These are phyloP conservation scores for Chrysemys picta DNA, from an alignment of 2,113 vertebrate genomes.

Conservation along the genomic window DNA sequence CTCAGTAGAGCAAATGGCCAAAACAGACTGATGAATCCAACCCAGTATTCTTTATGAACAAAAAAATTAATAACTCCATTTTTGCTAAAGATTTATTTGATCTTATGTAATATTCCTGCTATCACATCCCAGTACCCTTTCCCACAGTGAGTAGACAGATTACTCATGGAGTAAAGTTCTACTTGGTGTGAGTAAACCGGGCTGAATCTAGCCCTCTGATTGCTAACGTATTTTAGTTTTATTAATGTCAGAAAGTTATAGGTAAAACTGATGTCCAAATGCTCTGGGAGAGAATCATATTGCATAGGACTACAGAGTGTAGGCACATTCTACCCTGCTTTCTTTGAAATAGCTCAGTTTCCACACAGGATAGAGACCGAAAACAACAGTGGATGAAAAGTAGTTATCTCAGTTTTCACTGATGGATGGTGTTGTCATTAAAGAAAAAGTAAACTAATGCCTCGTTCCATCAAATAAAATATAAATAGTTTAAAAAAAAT, in stretches of 20 bases:
- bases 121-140: neutral
- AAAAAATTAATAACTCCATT: neutral
- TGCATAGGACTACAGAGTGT: neutral
- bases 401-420: neutral
- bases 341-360: neutral
- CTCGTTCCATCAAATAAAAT: neutral
- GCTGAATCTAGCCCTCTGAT: conserved; percentile 9
- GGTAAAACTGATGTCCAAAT: neutral
- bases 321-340: neutral
- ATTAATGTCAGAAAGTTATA: neutral
- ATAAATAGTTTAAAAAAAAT: neutral
- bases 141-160: neutral
- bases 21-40: neutral
- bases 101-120: neutral
- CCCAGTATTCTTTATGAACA: rapidly evolving
- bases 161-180: rapidly evolving
- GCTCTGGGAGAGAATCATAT: neutral
- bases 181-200: rapidly evolving
- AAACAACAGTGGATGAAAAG: neutral
- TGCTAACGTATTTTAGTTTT: neutral
- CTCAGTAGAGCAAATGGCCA: neutral
- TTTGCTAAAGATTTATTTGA: conserved; percentile 16
- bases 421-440: neutral
- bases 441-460: neutral
- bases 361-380: neutral